Base-by-base conservation (phyloP, 2,888 invertebrate genomes). In the Colletes collaris region DNA sequence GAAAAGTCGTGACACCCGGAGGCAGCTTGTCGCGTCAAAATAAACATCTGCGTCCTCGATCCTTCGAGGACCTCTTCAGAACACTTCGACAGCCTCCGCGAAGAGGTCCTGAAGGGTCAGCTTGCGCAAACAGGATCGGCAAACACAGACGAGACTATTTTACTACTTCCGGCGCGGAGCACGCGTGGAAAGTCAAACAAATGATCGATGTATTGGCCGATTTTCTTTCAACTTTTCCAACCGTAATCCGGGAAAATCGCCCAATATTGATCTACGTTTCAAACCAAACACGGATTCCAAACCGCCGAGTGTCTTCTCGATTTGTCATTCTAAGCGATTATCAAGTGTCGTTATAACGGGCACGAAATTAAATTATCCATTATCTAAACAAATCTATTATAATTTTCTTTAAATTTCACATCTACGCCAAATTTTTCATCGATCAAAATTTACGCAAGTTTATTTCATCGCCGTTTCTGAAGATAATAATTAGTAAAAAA, bases 31-130 rank as follows among this genome's bases (percentile, higher is more conserved):
- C 79, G 83, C 83, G 87, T 85, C 79, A 89, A 89, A 90, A 89
- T 89, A 90, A 89, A 90, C 91, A 90, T 90, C 89, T 90, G 91
- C 85, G 82, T 80, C 72, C 81, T 80, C 76, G 85, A 85, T 82
- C 70, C 68, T 73, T 87, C 70, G 79, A 86, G 80, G 76, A 83
- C 71, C 83, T 82, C 81, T 85, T 62, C 71, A 83, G 65, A 73
- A 70, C 69, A 65, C 67, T 74, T 84, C 79, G 77, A 71, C 60
- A 72, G 78, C 71, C 84, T 83, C 62, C 74, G 69, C 40, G 74
- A 50, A 78, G 76, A 83, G 82, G 75, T 83, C 83, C 73, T 80
- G 84, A 79, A 84, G 89, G 89, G 89, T 88, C 89, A 87, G 81
- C 84, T 78, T 83, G 83, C 79, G 81, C 83, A 87, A 88, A 87